These are phyloP conservation scores for Holotrichia oblita DNA, from an alignment of 1,140 invertebrate genomes.

Conservation along the genomic window DNA sequence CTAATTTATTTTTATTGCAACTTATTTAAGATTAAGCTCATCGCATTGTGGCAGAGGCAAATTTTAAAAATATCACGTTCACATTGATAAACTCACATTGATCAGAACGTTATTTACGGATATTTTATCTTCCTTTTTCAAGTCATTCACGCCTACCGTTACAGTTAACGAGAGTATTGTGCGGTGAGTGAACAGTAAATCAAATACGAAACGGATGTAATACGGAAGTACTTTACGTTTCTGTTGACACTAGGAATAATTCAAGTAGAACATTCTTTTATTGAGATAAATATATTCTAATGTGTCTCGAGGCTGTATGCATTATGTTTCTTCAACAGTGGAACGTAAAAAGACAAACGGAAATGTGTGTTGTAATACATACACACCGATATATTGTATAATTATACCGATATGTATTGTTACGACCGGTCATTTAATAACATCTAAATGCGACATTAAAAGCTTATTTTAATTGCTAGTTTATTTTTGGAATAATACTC, in stretches of 20 bases:
- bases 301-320: not conserved
- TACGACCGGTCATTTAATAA: not conserved
- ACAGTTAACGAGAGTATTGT: not conserved
- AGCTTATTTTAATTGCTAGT: not conserved
- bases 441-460: not conserved
- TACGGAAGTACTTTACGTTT: not conserved
- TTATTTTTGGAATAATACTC: not conserved
- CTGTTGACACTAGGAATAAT: slow-evolving; percentile 2
- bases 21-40: too few relatives aligned
- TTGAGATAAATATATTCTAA: slow-evolving; percentile 2
- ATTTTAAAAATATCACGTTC: too few relatives aligned
- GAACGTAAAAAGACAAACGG: slow-evolving; percentile 12
- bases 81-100: not conserved
- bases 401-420: not conserved
- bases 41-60: too few relatives aligned
- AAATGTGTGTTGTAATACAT: slow-evolving; percentile 16
- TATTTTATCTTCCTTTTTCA: not conserved
- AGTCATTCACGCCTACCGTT: not conserved
- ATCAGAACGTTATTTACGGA: not conserved
- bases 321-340: slow-evolving; percentile 13
- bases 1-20: too few relatives aligned
- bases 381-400: not conserved
- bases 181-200: not conserved
- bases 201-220: slow-evolving; percentile 4
- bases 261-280: slow-evolving; percentile 12